Base-by-base conservation (phyloP, 2,113 vertebrate species). In the Chaetorhynchus papuensis region DNA sequence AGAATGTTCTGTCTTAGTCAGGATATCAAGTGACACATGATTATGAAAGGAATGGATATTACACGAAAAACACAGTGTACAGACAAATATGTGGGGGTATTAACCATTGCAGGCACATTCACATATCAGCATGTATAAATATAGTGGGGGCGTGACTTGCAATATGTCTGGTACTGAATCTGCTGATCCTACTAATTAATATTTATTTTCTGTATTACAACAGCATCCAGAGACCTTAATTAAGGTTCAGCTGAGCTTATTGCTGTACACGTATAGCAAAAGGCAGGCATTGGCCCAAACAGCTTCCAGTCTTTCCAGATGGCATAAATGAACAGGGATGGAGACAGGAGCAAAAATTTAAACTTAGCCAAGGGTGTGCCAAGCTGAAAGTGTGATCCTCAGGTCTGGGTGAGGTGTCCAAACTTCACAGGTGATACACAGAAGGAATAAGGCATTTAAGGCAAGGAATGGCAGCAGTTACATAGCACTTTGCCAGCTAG, bases 11-110 rank as follows among this genome's bases (percentile, higher is more conserved):
- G 31, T 72, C 81, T 90, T 76, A 79, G 84, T 91, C 91, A 91
- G 91, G 70, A 57, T 91, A 90, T 95, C 87, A 93, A 79, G 89
- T 93, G 95, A 72, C 89, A 76, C 42, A 81, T 31, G 52, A 84
- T 94, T 95, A 89, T 57, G 94, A 96, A 96, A 94, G 72, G 87
- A 94, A 94, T 93, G 87, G 70, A 39, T 89, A 85, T 91, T 93
- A 79, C 77, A 56, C 45, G 49, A 84, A 91, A 91, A 93, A 83
- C 37, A 56, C n/a, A 52, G 30, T 14, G 30, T 1, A 6, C 30
- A 85, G 94, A 80, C 65, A 89, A 92, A 83, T 68, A 37, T 11
- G 74, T 63, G 11, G 27, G 50, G 63, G 42, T 77, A 83, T 93
- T 94, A 96, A 76, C 87, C 87, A 85, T 50, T 91, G 87, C 66